Conservation (phyloP, 2,888 invertebrate genomes). For the Nephrotoma appendiculata region DNA sequence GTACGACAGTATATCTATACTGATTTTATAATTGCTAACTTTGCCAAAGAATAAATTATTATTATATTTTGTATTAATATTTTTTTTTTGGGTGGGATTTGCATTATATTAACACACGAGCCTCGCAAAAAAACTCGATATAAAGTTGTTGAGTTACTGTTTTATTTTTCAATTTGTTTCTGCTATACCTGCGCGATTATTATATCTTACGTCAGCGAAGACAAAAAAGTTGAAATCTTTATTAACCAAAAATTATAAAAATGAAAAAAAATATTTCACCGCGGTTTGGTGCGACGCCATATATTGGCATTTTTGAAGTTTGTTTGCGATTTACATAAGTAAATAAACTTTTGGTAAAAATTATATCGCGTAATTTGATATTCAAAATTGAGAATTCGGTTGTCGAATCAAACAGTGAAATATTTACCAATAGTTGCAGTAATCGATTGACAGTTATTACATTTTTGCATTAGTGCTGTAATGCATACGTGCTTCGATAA, state of each 20-base stretch:
- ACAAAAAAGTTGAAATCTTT: neutral
- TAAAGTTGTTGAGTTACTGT: neutral
- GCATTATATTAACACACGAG: neutral
- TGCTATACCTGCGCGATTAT: neutral
- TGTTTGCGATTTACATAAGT: neutral
- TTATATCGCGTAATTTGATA: neutral
- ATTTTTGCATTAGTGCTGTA: neutral
- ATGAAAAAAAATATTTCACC: neutral
- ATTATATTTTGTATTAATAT: neutral
- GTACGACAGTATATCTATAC: neutral
- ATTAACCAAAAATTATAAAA: neutral
- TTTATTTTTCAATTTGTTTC: neutral
- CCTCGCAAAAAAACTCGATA: neutral
- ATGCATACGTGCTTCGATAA: too few relatives aligned
- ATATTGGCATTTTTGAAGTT: neutral
- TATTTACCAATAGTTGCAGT: neutral
- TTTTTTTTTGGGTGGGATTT: neutral
- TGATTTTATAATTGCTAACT: neutral
- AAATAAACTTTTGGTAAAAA: neutral
- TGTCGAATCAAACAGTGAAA: neutral
- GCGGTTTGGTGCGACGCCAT: neutral
- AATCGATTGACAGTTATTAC: neutral
- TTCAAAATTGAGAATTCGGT: neutral
- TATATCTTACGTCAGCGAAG: neutral
- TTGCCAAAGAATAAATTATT: neutral